Evolutionary conservation across 2,113 vertebrate species (phyloP), one percentile per base, ranked within the genome.

Genomic region (Speoplatyrhinus poulsoni): DNA sequence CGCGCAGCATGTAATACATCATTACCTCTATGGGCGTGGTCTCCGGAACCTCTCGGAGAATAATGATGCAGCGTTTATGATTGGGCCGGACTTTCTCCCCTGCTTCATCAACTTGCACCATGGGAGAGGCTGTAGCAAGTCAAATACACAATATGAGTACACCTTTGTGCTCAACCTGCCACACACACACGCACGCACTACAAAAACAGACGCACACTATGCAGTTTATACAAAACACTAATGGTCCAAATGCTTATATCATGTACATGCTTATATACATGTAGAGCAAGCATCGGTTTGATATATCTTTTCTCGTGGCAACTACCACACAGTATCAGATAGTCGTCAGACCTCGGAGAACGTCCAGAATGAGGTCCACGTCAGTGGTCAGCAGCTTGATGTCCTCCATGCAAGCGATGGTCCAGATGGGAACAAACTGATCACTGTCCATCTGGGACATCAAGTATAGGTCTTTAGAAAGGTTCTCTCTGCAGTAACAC

Each of bases 381-480:
- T 99, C 95, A 0, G 95, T 95, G 9, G 97, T 99, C 65, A 99
- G 93, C 60, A 96, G 94, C 91, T 99, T 98, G 74, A 99, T 95
- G 77, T 94, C 95, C 88, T 98, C 96, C 94, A 99, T 97, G 81
- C 95, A 98, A 83, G 97, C 97, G 77, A 99, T 92, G 26, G 96
- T 97, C 96, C 96, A 98, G 86, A 99, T 95, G 1, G 97, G 95
- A 76, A 99, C 87, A 83, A 98, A 99, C 79, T 99, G 96, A 87
- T 99, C 98, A 65, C 96, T 96, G 79, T 99, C 98, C 98, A 99
- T 99, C 87, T 98, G 97, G 67, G 98, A 99, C 91, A 99, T 97
- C 84, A 99, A 86, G 87, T 99, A 99, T 48, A 99, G 94, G 87
- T 99, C 97, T 90, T 98, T 98, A 0, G 96, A 96, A 12, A 99